Percentiles rank a stretch among this genome's conserved stretches.
Evolutionary conservation across 2,113 vertebrate species (phyloP).

Genomic region (Syngnathus floridae): DNA sequence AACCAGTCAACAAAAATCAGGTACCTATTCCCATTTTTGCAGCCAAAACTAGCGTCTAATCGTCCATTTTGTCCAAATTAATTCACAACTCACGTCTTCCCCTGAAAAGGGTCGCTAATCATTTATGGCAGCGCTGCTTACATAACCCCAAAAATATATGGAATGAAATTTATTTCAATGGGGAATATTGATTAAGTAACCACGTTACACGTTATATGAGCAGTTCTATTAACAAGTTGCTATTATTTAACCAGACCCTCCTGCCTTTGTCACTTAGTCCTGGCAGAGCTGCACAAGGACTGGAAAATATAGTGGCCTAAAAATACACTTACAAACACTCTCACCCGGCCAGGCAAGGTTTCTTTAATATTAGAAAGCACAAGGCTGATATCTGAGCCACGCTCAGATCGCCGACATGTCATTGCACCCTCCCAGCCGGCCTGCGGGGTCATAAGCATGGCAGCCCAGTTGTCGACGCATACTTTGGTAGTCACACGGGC

Average conservation of each 20-base stretch:
- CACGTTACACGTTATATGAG: not conserved
- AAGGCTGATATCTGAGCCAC: conserved; percentile 60
- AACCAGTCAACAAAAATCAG: too few species aligned
- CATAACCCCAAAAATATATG: too few species aligned
- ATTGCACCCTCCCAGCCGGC: conserved; percentile 3
- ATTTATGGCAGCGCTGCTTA: too few species aligned
- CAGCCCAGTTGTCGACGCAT: conserved; percentile 41
- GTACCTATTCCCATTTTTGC: too few species aligned
- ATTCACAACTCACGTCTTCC: too few species aligned
- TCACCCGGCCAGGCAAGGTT: conserved; percentile 30
- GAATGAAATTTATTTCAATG: not conserved
- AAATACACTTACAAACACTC: conserved; percentile 56
- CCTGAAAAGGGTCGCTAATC: too few species aligned
- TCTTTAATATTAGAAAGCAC: conserved; percentile 68
- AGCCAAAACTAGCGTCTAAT: too few species aligned
- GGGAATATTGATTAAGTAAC: not conserved
- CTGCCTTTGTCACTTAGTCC: conserved; percentile 3
- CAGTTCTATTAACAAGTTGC: not conserved
- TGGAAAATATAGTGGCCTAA: conserved; percentile 70
- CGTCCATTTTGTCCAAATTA: too few species aligned
- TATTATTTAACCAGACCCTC: not conserved
- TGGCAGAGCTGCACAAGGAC: conserved; percentile 63
- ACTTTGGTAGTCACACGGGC: conserved; percentile 64
- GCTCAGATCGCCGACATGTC: conserved; percentile 1
- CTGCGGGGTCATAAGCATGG: conserved; percentile 46